These are phyloP conservation scores for Lasioglossum malachurum DNA, from an alignment of 2,888 invertebrate species.

Conservation along the genomic window DNA sequence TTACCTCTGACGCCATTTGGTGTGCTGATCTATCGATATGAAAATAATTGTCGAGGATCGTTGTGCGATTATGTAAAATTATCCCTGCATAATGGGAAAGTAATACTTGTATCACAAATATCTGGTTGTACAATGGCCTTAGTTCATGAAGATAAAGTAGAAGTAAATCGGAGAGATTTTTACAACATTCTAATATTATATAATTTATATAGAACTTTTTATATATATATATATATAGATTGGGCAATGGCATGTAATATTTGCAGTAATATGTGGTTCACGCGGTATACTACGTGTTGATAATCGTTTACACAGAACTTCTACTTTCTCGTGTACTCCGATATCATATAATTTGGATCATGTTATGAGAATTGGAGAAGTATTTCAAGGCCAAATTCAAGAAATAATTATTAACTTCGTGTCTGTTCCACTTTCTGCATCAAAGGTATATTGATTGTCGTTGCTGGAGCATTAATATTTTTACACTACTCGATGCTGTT, in stretches of 20 bases:
- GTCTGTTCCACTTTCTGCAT: conserved; percentile 81
- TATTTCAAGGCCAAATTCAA: conserved; percentile 85
- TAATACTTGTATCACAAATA: conserved; percentile 61
- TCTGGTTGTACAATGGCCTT: conserved; percentile 60
- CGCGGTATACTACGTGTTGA: conserved; percentile 84
- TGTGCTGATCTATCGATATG: conserved; percentile 84
- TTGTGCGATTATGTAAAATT: conserved; percentile 78
- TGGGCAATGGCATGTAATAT: conserved; percentile 85
- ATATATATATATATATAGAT: no score
- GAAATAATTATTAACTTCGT: conserved; percentile 85
- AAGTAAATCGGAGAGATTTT: conserved; percentile 45
- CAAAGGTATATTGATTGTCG: conserved; percentile 25
- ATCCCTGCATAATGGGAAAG: conserved; percentile 63
- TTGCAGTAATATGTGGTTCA: conserved; percentile 84
- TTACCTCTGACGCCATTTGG: conserved; percentile 85
- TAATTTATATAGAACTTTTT: background rate
- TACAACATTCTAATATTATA: conserved; percentile 3
- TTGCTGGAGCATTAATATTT: background rate
- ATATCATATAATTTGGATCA: conserved; percentile 82
- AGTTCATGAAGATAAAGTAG: conserved; percentile 50
- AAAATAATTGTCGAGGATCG: conserved; percentile 79
- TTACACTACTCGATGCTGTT: conserved; percentile 7
- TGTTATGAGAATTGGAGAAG: conserved; percentile 84
- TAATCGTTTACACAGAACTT: conserved; percentile 80
- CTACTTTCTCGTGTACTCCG: conserved; percentile 84